Evolutionary conservation across 2,888 invertebrate genomes (phyloP), one percentile per base, ranked within the genome.

Genomic region (Odiellus spinosus): DNA sequence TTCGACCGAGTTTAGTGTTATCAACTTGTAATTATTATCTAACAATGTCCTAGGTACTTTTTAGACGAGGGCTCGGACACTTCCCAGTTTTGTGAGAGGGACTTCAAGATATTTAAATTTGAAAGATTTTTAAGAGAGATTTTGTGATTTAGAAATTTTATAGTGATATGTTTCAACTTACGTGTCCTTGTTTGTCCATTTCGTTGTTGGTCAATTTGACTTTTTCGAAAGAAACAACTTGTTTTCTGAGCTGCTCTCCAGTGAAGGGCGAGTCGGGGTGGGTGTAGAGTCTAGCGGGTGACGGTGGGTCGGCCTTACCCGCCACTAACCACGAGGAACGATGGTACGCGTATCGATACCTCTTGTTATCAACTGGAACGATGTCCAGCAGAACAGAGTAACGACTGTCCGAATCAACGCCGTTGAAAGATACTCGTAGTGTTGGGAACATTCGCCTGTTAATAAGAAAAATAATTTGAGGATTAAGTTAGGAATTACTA

Each of bases 181-280:
- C 90, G 74, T 91, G 88, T 65, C 88, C 90, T 61, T 83, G 82
- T 64, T 87, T 85, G 67, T 90, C 90, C 82, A 93, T 84, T 70
- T 93, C 91, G 69, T 95, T 95, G 71, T 95, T 96, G 64, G 95
- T 95, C 61, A 95, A 76, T 70, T 95, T 95, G 68, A 93, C 86
- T 72, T 95, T 95, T 71, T 96, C 95, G 71, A 95, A 95, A 59
- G 91, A 90, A 62, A 95, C 86, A 63, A 91, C 87, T 71, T 93
- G 91, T 70, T 93, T 91, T 64, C 83, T 76, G 60, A 95, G 77
- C 68, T 93, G 91, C 64, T 93, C 91, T 42, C 88, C 88, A 59
- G 83, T 83, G 71, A 84, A 91, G 51, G 95, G 93, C 49, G 88
- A 86, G 70, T 96, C 95, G 35, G 95, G 95, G 72, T 95, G 95